These are phyloP conservation scores for Thecocarcelia acutangulata DNA, from an alignment of 2,888 invertebrate genomes.

Conservation along the genomic window DNA sequence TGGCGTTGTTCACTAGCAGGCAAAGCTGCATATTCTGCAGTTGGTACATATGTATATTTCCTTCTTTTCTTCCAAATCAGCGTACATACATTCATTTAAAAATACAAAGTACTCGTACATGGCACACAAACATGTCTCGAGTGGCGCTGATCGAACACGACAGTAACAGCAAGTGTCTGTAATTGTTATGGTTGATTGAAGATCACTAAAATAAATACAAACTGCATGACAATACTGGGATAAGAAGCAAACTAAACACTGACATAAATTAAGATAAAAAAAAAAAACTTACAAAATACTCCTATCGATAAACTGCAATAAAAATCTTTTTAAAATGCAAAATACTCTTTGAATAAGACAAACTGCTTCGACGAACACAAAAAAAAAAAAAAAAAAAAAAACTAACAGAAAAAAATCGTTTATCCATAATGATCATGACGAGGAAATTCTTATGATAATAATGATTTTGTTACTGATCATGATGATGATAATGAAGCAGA, in stretches of 20 bases:
- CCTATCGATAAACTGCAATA: slow-evolving; percentile 63
- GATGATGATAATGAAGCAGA: slow-evolving; percentile 26
- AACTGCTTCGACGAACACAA: slow-evolving; percentile 52
- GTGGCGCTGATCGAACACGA: slow-evolving; percentile 71
- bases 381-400: slow-evolving; percentile 27
- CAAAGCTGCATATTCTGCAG: slow-evolving; percentile 18
- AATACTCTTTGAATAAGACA: slow-evolving; percentile 58
- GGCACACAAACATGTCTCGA: slow-evolving; percentile 55
- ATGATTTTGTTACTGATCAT: slow-evolving; percentile 40
- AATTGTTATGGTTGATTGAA: slow-evolving; percentile 76
- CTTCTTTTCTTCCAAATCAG: slow-evolving; percentile 1
- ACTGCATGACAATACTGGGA: slow-evolving; percentile 54
- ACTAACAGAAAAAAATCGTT: slow-evolving; percentile 30
- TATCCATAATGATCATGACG: slow-evolving; percentile 52
- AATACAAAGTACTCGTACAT: slow-evolving; percentile 29
- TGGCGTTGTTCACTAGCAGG: slow-evolving; percentile 25
- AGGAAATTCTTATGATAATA: slow-evolving; percentile 42
- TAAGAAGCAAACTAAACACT: slow-evolving; percentile 32
- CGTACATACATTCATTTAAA: slow-evolving; percentile 44
- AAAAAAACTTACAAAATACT: slow-evolving; percentile 27
- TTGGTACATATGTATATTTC: neutral
- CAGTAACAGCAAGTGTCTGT: slow-evolving; percentile 73
- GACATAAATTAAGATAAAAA: slow-evolving; percentile 34
- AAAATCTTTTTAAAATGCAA: slow-evolving; percentile 63
- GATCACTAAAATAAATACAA: slow-evolving; percentile 71